Evolutionary conservation across 2,888 invertebrate genomes (phyloP).

Genomic region (Lottia scabra): DNA sequence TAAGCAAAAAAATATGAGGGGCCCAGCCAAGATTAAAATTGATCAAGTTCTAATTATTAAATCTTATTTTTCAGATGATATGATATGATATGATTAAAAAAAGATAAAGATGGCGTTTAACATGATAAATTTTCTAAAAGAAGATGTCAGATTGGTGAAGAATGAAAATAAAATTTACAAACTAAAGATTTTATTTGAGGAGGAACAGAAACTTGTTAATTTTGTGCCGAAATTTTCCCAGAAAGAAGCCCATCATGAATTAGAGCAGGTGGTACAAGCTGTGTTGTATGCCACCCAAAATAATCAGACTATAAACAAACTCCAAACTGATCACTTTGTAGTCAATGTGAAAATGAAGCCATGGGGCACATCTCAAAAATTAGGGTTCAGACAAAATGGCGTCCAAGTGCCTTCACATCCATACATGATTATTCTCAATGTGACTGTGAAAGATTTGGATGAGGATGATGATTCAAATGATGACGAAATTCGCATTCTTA

Average conservation of each 20-base stretch:
- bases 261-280: neutral
- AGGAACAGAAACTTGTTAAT: neutral
- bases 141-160: neutral
- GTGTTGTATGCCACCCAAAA: neutral
- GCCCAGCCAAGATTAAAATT: too few species aligned
- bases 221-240: neutral
- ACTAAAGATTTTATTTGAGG: neutral
- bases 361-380: neutral
- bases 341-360: neutral
- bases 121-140: neutral
- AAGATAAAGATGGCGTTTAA: neutral
- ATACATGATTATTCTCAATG: neutral
- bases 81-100: too few species aligned
- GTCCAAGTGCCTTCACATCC: neutral
- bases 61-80: too few species aligned
- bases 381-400: neutral
- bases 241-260: neutral
- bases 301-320: neutral
- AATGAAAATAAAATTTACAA: neutral
- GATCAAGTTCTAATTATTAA: too few species aligned
- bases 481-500: too few species aligned
- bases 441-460: neutral
- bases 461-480: too few species aligned
- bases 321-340: neutral
- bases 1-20: too few species aligned